Conservation (phyloP, 2,113 vertebrate genomes). For the Haplochromis burtoni region DNA sequence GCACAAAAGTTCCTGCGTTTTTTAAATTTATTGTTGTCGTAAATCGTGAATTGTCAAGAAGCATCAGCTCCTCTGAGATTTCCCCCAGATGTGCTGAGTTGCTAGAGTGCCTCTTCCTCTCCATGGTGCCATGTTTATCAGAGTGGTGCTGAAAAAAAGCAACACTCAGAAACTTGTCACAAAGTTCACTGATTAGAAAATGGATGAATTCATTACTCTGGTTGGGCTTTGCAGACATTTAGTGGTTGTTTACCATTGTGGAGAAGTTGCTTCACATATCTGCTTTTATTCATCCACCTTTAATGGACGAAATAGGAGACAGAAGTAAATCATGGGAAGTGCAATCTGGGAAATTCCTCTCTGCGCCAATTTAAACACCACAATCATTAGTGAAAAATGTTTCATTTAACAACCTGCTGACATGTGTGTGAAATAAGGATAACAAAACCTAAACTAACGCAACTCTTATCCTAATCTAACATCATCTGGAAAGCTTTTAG, state of each 20-base stretch:
- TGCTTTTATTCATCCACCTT: not conserved
- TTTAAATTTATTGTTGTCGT: not conserved
- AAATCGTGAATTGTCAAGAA: conserved; percentile 37
- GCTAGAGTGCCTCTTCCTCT: conserved; percentile 22
- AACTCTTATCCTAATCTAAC: not conserved
- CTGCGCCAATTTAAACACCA: not conserved
- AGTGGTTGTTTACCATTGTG: not conserved
- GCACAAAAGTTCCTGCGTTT: not conserved
- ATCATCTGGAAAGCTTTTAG: not conserved
- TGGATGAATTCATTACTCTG: not conserved
- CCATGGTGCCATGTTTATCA: conserved; percentile 20
- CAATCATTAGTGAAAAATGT: not conserved
- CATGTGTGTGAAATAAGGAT: not conserved
- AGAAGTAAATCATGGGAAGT: not conserved
- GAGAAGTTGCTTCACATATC: not conserved
- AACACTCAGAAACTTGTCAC: conserved; percentile 19
- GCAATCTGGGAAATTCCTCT: not conserved
- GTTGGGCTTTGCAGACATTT: not conserved
- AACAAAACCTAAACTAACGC: not conserved
- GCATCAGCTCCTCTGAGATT: conserved; percentile 35
- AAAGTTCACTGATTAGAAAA: conserved; percentile 34
- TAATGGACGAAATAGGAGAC: not conserved
- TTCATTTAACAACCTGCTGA: not conserved
- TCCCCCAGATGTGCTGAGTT: conserved; percentile 58
- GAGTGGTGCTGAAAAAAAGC: conserved; percentile 40